These are phyloP conservation scores for Rhabdornis inornatus DNA, from an alignment of 2,113 vertebrate genomes.

Conservation along the genomic window DNA sequence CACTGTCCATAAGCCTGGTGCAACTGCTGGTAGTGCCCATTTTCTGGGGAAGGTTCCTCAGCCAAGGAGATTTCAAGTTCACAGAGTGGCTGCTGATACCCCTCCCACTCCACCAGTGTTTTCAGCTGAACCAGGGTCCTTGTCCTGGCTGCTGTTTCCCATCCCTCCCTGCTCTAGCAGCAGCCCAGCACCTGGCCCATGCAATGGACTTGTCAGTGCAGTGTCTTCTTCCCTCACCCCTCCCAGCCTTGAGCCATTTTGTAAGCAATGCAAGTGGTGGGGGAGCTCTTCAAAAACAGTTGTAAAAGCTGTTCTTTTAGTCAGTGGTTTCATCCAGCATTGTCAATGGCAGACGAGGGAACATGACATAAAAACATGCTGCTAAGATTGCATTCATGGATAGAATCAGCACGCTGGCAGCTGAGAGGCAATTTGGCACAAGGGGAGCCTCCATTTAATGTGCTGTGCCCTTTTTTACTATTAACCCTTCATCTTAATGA, in stretches of 20 bases:
- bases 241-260: background rate
- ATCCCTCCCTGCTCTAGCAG: background rate
- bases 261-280: background rate
- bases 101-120: background rate
- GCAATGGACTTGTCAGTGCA: background rate
- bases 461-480: background rate
- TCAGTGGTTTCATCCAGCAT: accelerated
- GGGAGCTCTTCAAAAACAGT: background rate
- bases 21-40: background rate
- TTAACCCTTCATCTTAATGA: background rate
- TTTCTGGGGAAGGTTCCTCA: background rate
- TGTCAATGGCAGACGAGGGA: background rate
- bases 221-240: background rate
- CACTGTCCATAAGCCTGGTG: background rate
- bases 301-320: background rate
- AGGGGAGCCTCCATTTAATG: background rate
- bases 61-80: background rate
- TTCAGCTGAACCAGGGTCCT: background rate
- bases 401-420: background rate
- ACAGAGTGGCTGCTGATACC: background rate
- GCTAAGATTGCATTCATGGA: background rate
- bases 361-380: background rate
- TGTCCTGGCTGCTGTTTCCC: background rate
- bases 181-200: background rate
- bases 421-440: background rate